A percentile compares a stretch with the other conserved stretches of the same genome.
Conservation (phyloP, 2,113 vertebrate genomes). For the Cyanocitta stelleri region DNA sequence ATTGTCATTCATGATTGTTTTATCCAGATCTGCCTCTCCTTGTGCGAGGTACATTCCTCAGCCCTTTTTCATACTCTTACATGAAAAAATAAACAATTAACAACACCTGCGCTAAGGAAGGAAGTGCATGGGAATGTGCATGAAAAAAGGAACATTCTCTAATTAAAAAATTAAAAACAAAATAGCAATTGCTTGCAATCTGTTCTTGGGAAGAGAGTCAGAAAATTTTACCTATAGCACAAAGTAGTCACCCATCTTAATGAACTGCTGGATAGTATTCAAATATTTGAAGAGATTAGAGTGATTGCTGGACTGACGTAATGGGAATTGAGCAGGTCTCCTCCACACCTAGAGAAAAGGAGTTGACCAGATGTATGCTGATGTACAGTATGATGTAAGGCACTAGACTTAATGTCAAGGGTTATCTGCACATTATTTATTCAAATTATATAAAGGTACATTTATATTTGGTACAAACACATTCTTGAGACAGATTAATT, state of each 20-base stretch:
- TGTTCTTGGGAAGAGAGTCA: not conserved
- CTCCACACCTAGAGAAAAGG: not conserved
- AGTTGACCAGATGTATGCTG: not conserved
- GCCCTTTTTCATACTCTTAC: not conserved
- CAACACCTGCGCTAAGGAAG: not conserved
- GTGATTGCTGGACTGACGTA: not conserved
- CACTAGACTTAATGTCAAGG: not conserved
- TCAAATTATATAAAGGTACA: not conserved
- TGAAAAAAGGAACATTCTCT: not conserved
- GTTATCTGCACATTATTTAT: not conserved
- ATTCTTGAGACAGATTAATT: not conserved
- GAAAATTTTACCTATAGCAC: not conserved
- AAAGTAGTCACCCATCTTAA: not conserved
- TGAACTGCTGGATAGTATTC: not conserved
- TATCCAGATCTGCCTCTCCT: not conserved
- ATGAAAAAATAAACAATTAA: not conserved
- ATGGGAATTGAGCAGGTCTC: not conserved
- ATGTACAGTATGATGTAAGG: not conserved
- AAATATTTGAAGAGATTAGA: not conserved
- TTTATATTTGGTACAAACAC: not conserved
- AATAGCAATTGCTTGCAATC: not conserved
- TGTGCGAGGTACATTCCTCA: not conserved
- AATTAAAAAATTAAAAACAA: not conserved
- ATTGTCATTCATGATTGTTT: not conserved
- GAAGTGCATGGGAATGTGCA: not conserved